Base-by-base conservation (phyloP, 2,888 invertebrate genomes). In the Dryobotodes eremita region DNA sequence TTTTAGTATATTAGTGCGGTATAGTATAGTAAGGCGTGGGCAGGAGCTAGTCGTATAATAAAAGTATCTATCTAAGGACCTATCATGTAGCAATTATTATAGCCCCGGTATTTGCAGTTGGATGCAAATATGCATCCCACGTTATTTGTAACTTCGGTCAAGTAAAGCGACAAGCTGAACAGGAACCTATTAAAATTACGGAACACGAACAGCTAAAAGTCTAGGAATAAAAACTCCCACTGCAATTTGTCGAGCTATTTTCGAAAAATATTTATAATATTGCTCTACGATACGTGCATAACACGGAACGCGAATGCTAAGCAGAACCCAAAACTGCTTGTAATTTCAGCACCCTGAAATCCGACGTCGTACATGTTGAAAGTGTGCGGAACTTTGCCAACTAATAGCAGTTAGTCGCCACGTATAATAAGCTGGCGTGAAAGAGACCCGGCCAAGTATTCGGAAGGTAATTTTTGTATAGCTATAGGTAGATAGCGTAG, bases 391-490 rank as follows among this genome's bases (percentile, higher is more conserved):
- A 86, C 82, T 86, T 88, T 79, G 78, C 87, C 87, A 86, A 81
- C 75, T 85, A 83, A 83, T 79, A 84, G 78, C 82, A 83, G 79
- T 84, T 79, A 79, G 79, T 77, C 71, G 69, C 65, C 85, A 79
- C 75, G 69, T 84, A 88, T 83, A 81, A 85, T 85, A 84, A 80
- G 80, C 73, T 75, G 48, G 81, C 62, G 75, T 80, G 77, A 84
- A 87, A 86, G 77, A 81, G 77, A 66, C 79, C 57, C 53, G 53
- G 71, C 68, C 71, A 79, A 86, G 73, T 89, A 88, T 90, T 89
- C 82, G 82, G 81, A 86, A 89, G 88, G 90, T 90, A 91, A 93
- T 93, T 93, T 92, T 92, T 93, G 91, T 92, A 71, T 69, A 78
- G 80, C 75, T 83, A 80, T 83, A 75, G 69, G 76, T 85, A 83